Evolutionary conservation across 1,140 invertebrate species (phyloP).

Genomic region (Amyelois transitella): DNA sequence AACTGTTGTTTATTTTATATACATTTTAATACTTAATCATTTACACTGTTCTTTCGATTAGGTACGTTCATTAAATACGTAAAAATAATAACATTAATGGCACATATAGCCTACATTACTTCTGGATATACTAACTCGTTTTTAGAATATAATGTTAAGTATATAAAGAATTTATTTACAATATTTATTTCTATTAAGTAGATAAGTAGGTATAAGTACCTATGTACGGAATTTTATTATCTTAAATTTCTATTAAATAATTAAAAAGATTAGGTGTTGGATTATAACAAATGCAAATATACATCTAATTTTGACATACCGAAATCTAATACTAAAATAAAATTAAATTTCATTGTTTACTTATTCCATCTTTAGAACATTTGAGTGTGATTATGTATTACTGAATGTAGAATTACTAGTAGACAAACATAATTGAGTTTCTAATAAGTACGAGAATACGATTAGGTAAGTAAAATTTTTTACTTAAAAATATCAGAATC

Average conservation of each 20-base stretch:
- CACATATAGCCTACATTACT: conserved; percentile 69
- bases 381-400: too few relatives aligned
- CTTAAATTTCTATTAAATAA: not conserved
- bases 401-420: too few relatives aligned
- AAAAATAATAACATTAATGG: conserved; percentile 59
- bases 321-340: too few relatives aligned
- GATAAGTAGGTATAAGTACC: not conserved
- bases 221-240: not conserved
- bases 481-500: too few relatives aligned
- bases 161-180: conserved; percentile 3
- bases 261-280: conserved; percentile 10
- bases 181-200: not conserved
- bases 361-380: too few relatives aligned
- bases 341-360: too few relatives aligned
- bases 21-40: conserved; percentile 10
- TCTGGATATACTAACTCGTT: not conserved
- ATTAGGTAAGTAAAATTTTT: too few relatives aligned
- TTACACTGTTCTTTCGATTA: conserved; percentile 5
- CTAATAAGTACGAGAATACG: too few relatives aligned
- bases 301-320: not conserved
- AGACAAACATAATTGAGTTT: too few relatives aligned
- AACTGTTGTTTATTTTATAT: conserved; percentile 12
- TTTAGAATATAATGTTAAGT: not conserved
- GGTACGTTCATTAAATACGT: conserved; percentile 17
- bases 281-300: conserved; percentile 23